Conservation (phyloP, 2,113 vertebrate genomes). For the Petaurus breviceps region DNA sequence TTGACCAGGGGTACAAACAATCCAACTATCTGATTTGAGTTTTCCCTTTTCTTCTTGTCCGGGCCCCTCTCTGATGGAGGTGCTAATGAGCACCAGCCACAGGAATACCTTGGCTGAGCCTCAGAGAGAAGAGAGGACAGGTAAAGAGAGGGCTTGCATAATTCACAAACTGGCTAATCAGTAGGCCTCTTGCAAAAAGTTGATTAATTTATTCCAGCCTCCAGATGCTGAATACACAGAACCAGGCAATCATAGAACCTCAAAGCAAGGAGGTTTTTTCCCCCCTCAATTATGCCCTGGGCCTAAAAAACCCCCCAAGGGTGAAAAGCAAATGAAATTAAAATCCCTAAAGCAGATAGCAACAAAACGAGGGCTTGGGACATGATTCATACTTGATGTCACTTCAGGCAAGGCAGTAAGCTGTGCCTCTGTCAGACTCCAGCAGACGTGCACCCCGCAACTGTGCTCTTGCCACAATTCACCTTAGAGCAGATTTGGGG, state of each 20-base stretch:
- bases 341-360: conserved; percentile 35
- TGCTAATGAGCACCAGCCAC: conserved; percentile 37
- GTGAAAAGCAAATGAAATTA: conserved; percentile 35
- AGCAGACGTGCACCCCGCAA: not conserved
- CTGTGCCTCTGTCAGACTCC: not conserved
- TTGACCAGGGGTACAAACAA: conserved; percentile 41
- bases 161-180: conserved; percentile 11
- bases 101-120: conserved; percentile 18
- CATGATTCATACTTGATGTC: not conserved
- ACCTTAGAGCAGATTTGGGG: not conserved
- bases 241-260: not conserved
- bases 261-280: not conserved
- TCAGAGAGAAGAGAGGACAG: conserved; percentile 26
- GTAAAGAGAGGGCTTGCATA: conserved; percentile 22
- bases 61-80: conserved; percentile 22
- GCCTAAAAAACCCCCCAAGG: conserved; percentile 26
- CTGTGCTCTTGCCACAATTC: not conserved
- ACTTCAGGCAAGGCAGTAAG: conserved; percentile 15
- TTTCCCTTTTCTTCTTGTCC: conserved; percentile 43
- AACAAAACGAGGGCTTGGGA: conserved; percentile 28
- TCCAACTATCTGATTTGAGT: conserved; percentile 39
- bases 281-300: not conserved
- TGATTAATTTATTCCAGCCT: conserved; percentile 24
- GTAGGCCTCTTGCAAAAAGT: conserved; percentile 13
- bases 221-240: conserved; percentile 32